Conservation (phyloP, 2,113 vertebrate species). For the Pao palembangensis region DNA sequence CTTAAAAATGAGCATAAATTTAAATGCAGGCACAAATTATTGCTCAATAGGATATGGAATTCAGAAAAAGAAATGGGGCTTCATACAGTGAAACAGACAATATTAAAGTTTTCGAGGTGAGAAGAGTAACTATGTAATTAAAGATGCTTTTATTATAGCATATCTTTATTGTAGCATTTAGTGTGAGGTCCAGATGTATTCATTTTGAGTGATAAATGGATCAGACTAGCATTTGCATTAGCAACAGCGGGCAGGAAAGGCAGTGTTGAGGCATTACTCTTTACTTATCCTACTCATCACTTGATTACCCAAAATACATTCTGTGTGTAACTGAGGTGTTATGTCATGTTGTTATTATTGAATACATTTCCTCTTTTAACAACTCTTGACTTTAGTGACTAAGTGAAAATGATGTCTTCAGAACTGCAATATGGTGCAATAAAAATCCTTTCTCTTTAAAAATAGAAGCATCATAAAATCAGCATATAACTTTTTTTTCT, state of each 20-base stretch:
- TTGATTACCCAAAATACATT: constrained; percentile 7
- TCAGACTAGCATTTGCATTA: constrained; percentile 9
- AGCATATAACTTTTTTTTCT: constrained; percentile 10
- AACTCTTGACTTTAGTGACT: no score
- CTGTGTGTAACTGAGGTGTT: not conserved
- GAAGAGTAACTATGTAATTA: no score
- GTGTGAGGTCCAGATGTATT: not conserved
- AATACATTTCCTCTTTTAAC: not conserved
- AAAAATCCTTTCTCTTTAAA: constrained; percentile 30
- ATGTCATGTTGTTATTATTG: not conserved
- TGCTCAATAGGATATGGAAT: not conserved
- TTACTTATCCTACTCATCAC: constrained; percentile 19
- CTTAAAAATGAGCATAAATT: not conserved
- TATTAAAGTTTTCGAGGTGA: not conserved
- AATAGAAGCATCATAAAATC: constrained; percentile 14
- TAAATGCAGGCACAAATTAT: not conserved
- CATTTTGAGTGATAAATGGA: constrained; percentile 10
- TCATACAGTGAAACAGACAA: not conserved
- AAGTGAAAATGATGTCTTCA: constrained; percentile 11
- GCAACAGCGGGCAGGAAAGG: constrained; percentile 20
- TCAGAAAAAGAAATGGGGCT: not conserved
- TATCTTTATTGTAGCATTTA: no score
- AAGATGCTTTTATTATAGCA: no score
- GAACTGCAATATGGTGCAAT: constrained; percentile 12
- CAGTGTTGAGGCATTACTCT: constrained; percentile 47